A percentile compares a stretch with the other conserved stretches of the same genome.
These are phyloP conservation scores for Philypnodon macrostomus DNA, from an alignment of 2,797 vertebrate genomes.

Conservation along the genomic window DNA sequence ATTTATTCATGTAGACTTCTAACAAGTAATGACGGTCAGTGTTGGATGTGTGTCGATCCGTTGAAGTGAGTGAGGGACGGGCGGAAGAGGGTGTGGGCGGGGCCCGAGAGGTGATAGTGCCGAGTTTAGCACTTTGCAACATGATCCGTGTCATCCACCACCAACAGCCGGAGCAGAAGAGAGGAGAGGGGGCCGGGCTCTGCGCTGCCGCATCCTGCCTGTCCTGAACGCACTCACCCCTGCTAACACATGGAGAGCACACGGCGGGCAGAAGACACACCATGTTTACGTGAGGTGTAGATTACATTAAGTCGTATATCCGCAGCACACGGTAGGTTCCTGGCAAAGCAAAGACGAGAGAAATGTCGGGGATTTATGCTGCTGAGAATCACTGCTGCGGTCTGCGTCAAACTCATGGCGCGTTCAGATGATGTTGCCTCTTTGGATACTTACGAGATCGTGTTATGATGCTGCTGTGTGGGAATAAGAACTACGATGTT, in stretches of 20 bases:
- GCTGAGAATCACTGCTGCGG: constrained; percentile 33
- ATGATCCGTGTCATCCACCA: constrained; percentile 57
- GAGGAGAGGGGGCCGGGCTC: constrained; percentile 51
- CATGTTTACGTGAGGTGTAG: constrained; percentile 10
- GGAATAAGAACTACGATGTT: constrained; percentile 28
- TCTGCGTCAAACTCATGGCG: constrained; percentile 63
- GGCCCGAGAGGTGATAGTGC: constrained; percentile 46
- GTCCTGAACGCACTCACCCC: constrained; percentile 18
- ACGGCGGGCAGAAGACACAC: constrained; percentile 27
- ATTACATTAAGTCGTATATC: constrained; percentile 37
- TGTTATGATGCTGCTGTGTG: constrained; percentile 22
- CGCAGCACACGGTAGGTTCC: constrained; percentile 37
- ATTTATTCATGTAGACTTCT: neutral
- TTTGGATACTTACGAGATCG: constrained; percentile 34
- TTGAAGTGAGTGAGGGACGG: neutral
- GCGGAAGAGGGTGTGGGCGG: constrained; percentile 45
- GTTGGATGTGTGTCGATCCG: constrained; percentile 10
- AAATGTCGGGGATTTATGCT: constrained; percentile 40
- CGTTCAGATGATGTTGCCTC: constrained; percentile 56
- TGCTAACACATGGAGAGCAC: constrained; percentile 44
- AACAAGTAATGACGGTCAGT: neutral
- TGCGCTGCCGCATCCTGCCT: constrained; percentile 44
- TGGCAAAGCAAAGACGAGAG: constrained; percentile 34
- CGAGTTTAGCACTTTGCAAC: constrained; percentile 73
- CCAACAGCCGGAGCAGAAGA: neutral